A percentile compares a stretch with the other conserved stretches of the same genome.
Conservation (phyloP, 2,888 invertebrate genomes). For the Drosophila emarginata region DNA sequence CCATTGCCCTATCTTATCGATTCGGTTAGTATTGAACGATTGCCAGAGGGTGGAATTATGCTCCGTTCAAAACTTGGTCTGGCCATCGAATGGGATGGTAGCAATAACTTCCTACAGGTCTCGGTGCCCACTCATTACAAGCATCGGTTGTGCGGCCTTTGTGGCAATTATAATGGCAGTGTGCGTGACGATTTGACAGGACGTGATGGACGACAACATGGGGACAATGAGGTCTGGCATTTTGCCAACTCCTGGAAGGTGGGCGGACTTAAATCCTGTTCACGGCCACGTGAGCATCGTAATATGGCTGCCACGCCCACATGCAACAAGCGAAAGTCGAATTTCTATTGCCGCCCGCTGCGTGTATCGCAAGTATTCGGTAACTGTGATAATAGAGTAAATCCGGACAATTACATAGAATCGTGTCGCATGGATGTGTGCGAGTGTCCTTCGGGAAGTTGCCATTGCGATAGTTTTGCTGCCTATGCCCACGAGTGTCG, state of each 20-base stretch:
- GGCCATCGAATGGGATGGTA: slow-evolving; percentile 95
- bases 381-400: slow-evolving; percentile 90
- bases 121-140: slow-evolving; percentile 89
- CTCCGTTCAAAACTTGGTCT: slow-evolving; percentile 89
- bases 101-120: slow-evolving; percentile 95
- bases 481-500: slow-evolving; percentile 95
- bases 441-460: slow-evolving; percentile 90
- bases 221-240: slow-evolving; percentile 85
- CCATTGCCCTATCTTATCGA: slow-evolving; percentile 86
- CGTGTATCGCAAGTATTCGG: slow-evolving; percentile 85
- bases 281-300: slow-evolving; percentile 83
- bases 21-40: slow-evolving; percentile 85
- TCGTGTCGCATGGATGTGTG: slow-evolving; percentile 95
- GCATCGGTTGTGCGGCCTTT: slow-evolving; percentile 92
- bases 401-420: slow-evolving; percentile 91
- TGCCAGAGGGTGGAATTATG: slow-evolving; percentile 87
- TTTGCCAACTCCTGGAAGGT: slow-evolving; percentile 96
- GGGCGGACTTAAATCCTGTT: slow-evolving; percentile 90
- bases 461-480: slow-evolving; percentile 94
- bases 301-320: slow-evolving; percentile 83
- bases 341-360: slow-evolving; percentile 84
- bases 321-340: slow-evolving; percentile 84
- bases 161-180: slow-evolving; percentile 96
- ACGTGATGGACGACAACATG: slow-evolving; percentile 87
- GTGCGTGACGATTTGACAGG: slow-evolving; percentile 92